A percentile compares a stretch with the other conserved stretches of the same genome.
Evolutionary conservation across 2,888 invertebrate genomes (phyloP).

Genomic region (Zaprionus lineosus): DNA sequence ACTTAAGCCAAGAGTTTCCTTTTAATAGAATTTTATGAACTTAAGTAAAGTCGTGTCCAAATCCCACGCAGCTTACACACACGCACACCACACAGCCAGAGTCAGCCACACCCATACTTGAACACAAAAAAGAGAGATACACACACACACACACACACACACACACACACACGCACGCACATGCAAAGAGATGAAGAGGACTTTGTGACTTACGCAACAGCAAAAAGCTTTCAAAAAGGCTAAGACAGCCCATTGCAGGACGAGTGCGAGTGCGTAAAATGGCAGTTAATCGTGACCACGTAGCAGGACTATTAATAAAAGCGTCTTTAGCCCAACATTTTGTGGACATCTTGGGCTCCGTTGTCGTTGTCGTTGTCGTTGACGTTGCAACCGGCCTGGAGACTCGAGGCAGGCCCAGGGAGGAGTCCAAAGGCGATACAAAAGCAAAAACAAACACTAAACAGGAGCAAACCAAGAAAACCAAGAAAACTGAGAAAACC

Average conservation of each 20-base stretch:
- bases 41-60: conserved; percentile 76
- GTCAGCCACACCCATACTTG: too few relatives aligned
- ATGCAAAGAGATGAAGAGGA: conserved; percentile 30
- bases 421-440: conserved; percentile 1
- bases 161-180: conserved; percentile 8
- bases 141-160: conserved; percentile 8
- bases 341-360: conserved; percentile 65
- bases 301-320: conserved; percentile 76
- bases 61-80: conserved; percentile 66
- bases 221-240: conserved; percentile 75
- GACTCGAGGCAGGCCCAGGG: too few relatives aligned
- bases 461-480: conserved; percentile 31
- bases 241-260: conserved; percentile 38
- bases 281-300: conserved; percentile 76
- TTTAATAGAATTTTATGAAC: conserved; percentile 77
- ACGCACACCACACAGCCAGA: conserved; percentile 34
- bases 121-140: conserved; percentile 2
- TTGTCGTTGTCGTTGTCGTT: neutral
- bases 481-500: conserved; percentile 52
- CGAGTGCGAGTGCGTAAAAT: conserved; percentile 72
- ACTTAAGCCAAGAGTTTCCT: conserved; percentile 43
- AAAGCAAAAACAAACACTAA: conserved; percentile 5
- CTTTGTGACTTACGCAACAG: conserved; percentile 75
- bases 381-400: too few relatives aligned
- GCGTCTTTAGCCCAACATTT: conserved; percentile 72